Conservation (phyloP, 2,888 invertebrate genomes). For the Cantharis rustica region DNA sequence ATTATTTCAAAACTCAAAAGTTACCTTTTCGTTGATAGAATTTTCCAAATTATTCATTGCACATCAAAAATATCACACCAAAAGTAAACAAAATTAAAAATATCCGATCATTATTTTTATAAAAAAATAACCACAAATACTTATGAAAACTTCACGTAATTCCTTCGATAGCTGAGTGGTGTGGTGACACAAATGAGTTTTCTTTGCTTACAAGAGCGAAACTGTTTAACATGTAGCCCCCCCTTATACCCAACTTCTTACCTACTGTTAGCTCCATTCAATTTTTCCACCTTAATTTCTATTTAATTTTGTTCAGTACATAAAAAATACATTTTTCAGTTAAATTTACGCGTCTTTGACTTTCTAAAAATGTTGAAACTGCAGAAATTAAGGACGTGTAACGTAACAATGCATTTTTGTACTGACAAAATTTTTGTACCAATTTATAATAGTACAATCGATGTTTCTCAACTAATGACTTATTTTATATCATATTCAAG, state of each 20-base stretch:
- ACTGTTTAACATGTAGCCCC: not conserved
- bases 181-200: not conserved
- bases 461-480: not conserved
- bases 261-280: not conserved
- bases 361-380: not conserved
- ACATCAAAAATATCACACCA: not conserved
- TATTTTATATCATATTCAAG: not conserved
- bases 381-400: not conserved
- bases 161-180: not conserved
- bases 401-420: not conserved
- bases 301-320: not conserved
- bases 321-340: not conserved
- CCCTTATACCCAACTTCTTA: not conserved
- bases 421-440: not conserved
- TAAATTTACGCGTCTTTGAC: not conserved
- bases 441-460: not conserved
- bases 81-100: not conserved
- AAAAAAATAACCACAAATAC: not conserved
- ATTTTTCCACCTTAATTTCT: not conserved
- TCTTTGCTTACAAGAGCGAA: not conserved
- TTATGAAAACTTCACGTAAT: not conserved
- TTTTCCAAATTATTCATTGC: constrained; percentile 2
- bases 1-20: not conserved
- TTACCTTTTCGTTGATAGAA: not conserved
- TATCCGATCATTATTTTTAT: not conserved